Base-by-base conservation (phyloP, 2,113 vertebrate species). In the Oncorhynchus tshawytscha region DNA sequence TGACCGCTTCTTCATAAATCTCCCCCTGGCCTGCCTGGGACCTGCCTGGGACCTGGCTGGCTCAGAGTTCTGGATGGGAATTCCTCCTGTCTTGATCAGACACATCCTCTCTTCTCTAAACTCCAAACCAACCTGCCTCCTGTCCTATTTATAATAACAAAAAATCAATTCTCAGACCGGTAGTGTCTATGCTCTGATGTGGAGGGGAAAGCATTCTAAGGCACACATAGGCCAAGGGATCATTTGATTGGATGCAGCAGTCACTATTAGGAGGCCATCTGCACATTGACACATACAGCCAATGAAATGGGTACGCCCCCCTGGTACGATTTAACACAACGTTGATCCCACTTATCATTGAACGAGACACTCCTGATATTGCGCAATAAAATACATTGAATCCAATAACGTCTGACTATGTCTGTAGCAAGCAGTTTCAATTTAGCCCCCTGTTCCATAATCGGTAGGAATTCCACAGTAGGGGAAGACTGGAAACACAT, bases 181-280 rank as follows among this genome's bases (percentile, higher is more conserved):
- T 9, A 45, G 16, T 16, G 49, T 66, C 78, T 78, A 72, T 80
- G 80, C 74, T 77, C 74, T 69, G 74, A 13, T 29, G 76, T 59
- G 74, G 75, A 85, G 62, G 59, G 80, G 73, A 86, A 20, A 45
- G 9, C 39, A 12, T 11, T 45, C 8, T 45, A 45, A 45, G 9
- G 39, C 39, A 45, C 39, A 45, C 39, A 45, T 45, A 84, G 77
- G 77, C 81, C 78, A 45, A 64, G 82, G 87, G 86, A 89, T 77
- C 72, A 31, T 89, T 86, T 92, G 89, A 91, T 91, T 92, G 91
- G 91, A 90, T 71, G 67, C 86, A 91, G 93, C 91, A 89, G 90
- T 92, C 86, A 90, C 83, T 82, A 72, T 83, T 77, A 80, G 67
- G 72, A 79, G 74, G 71, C 27, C 68, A 18, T 51, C 76, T 54